A percentile compares a stretch with the other conserved stretches of the same genome.
These are phyloP conservation scores for Cataglyphis livida DNA, from an alignment of 2,888 invertebrate species.

Conservation along the genomic window DNA sequence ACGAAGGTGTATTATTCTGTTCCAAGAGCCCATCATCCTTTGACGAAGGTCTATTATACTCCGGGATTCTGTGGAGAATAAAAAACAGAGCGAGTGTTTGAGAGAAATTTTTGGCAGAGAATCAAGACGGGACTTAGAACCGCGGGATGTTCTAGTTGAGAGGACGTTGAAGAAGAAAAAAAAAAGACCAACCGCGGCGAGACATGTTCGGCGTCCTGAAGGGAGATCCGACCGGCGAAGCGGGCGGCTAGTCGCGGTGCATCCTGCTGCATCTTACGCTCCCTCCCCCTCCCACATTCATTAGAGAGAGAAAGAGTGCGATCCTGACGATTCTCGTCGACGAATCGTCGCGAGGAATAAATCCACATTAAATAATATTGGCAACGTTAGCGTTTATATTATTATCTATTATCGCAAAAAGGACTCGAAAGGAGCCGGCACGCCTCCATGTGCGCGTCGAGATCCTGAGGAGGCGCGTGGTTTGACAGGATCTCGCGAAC, in stretches of 20 bases:
- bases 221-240: slow-evolving; percentile 60
- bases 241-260: slow-evolving; percentile 65
- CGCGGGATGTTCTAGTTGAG: slow-evolving; percentile 14
- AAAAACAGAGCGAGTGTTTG: background rate
- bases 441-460: slow-evolving; percentile 24
- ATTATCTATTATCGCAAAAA: background rate
- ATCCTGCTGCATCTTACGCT: slow-evolving; percentile 21
- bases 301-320: background rate
- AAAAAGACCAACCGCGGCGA: slow-evolving; percentile 38
- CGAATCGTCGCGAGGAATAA: background rate
- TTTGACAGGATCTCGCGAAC: slow-evolving; percentile 21
- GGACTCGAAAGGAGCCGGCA: background rate
- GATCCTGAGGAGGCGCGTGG: slow-evolving; percentile 15
- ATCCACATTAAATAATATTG: background rate
- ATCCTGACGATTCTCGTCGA: slow-evolving; percentile 3
- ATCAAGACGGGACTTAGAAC: background rate
- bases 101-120: background rate
- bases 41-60: background rate
- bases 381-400: background rate
- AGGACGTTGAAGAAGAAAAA: slow-evolving; percentile 26
- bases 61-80: background rate
- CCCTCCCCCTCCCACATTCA: background rate
- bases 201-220: slow-evolving; percentile 70
- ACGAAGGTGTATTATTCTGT: background rate
- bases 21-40: background rate